A percentile compares a stretch with the other conserved stretches of the same genome.
Conservation (phyloP, 2,888 invertebrate genomes). For the Sympetrum striolatum region DNA sequence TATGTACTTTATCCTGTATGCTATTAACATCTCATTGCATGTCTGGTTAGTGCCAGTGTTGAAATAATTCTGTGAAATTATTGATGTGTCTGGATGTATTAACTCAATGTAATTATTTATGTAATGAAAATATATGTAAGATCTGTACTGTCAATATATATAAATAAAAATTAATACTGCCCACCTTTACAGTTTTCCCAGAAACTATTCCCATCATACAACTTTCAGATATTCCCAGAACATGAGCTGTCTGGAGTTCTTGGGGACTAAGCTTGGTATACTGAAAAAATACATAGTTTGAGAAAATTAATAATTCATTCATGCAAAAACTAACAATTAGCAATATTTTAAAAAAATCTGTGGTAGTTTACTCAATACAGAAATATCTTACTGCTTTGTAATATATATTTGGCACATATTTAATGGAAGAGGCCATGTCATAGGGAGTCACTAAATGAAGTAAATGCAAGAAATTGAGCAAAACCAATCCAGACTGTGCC, state of each 20-base stretch:
- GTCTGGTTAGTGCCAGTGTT: too few relatives aligned
- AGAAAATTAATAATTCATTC: not conserved
- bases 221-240: constrained; percentile 80
- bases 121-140: too few relatives aligned
- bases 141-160: not conserved
- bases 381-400: constrained; percentile 66
- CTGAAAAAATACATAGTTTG: constrained; percentile 56
- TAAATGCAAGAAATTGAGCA: constrained; percentile 83
- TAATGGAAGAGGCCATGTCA: constrained; percentile 67
- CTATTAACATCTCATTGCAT: too few relatives aligned
- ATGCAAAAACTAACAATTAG: too few relatives aligned
- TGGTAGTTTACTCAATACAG: constrained; percentile 27
- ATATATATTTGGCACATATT: constrained; percentile 64
- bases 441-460: constrained; percentile 87
- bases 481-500: constrained; percentile 78
- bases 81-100: too few relatives aligned
- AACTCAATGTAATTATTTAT: too few relatives aligned
- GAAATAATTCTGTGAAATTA: too few relatives aligned
- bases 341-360: not conserved
- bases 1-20: too few relatives aligned
- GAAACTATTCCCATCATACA: constrained; percentile 72
- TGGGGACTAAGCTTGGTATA: constrained; percentile 69
- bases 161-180: not conserved
- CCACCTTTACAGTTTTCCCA: constrained; percentile 70
- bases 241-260: constrained; percentile 73